phyloP scores from a whole-genome alignment of 2,888 invertebrate species.

The Pasiphila rectangulata region DNA sequence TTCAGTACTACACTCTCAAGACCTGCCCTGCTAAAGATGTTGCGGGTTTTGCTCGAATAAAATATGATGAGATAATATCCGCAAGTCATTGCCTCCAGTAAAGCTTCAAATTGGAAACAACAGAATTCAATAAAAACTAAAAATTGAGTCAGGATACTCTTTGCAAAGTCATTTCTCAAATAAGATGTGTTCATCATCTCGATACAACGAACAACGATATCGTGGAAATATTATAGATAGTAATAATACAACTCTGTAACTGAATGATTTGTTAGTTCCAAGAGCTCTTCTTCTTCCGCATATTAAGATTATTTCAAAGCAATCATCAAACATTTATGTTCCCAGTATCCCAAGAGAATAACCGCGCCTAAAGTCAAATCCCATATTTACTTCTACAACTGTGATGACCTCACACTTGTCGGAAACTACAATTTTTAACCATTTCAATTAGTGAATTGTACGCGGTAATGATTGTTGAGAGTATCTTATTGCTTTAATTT shows the following conservation, averaged over 20 bases:
- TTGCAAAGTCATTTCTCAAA: conserved; percentile 8
- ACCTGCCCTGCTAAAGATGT: too few species aligned
- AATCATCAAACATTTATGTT: conserved; percentile 21
- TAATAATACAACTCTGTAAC: too few species aligned
- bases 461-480: conserved; percentile 19
- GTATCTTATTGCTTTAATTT: conserved; percentile 30
- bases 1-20: too few species aligned
- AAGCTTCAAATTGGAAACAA: conserved; percentile 11
- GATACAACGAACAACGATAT: neutral
- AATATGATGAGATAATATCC: neutral
- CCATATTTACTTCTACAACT: conserved; percentile 1
- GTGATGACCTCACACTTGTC: conserved; percentile 30
- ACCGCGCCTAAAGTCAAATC: too few species aligned
- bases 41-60: too few species aligned
- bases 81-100: conserved; percentile 3
- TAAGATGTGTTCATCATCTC: conserved; percentile 21
- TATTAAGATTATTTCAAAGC: conserved; percentile 29
- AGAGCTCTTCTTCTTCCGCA: conserved; percentile 21
- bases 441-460: conserved; percentile 27
- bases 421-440: conserved; percentile 24
- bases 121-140: conserved; percentile 15
- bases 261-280: too few species aligned
- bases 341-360: too few species aligned
- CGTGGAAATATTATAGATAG: too few species aligned
- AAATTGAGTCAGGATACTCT: conserved; percentile 12